These are phyloP conservation scores for Nesogale talazaci DNA, from an alignment of 2,113 vertebrate species.

Conservation along the genomic window DNA sequence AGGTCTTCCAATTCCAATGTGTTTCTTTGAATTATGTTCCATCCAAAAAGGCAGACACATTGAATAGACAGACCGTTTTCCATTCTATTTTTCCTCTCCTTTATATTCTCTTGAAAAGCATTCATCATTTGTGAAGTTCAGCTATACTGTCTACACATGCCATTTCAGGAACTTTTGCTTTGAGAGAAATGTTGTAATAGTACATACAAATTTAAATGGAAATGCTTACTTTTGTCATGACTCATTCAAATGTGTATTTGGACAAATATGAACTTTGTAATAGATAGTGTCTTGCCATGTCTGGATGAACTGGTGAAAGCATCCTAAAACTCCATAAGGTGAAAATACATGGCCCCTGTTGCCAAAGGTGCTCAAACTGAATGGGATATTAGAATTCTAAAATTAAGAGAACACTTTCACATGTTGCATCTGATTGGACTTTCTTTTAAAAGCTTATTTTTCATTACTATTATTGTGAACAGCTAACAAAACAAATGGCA, in stretches of 20 bases:
- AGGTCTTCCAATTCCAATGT: background rate
- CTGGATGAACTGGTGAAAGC: background rate
- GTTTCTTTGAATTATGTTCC: background rate
- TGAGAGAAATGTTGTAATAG: background rate
- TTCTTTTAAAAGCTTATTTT: background rate
- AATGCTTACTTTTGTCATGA: background rate
- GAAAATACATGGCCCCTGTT: background rate
- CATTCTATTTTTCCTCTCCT: constrained; percentile 8
- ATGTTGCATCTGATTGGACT: background rate
- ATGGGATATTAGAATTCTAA: background rate
- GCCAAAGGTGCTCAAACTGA: background rate
- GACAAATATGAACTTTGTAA: background rate
- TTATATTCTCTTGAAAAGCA: background rate
- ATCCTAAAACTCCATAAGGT: background rate
- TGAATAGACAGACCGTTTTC: background rate
- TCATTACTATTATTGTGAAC: background rate
- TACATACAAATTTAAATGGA: constrained; percentile 9
- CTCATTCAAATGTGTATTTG: background rate
- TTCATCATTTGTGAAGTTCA: background rate
- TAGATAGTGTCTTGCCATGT: background rate
- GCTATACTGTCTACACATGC: background rate
- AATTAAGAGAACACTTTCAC: background rate
- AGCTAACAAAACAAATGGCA: background rate
- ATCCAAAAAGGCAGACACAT: background rate
- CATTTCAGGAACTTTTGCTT: background rate